phyloP scores from a whole-genome alignment of 2,797 vertebrate genomes.

The Sebastolobus altivelis region DNA sequence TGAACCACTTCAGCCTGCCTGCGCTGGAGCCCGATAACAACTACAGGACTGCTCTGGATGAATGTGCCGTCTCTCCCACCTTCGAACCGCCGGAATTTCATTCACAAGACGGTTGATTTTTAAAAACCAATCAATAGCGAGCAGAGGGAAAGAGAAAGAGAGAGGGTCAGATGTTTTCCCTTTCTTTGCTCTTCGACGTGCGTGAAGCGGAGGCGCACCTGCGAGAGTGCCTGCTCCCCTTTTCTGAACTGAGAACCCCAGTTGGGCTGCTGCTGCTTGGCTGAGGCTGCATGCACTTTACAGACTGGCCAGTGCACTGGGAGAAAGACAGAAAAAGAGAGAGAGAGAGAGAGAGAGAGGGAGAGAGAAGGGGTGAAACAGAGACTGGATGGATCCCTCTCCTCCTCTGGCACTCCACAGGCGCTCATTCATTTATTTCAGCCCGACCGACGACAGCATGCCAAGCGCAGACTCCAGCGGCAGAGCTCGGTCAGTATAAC shows the following conservation, averaged over 20 bases:
- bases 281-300: constrained; percentile 52
- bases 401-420: constrained; percentile 70
- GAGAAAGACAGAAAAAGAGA: constrained; percentile 15
- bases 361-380: constrained; percentile 13
- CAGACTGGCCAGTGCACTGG: constrained; percentile 52
- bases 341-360: neutral
- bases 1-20: constrained; percentile 63
- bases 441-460: constrained; percentile 66
- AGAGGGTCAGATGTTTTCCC: constrained; percentile 28
- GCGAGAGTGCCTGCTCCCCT: constrained; percentile 40
- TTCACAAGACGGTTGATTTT: constrained; percentile 46
- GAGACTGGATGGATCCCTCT: constrained; percentile 60
- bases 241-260: constrained; percentile 34
- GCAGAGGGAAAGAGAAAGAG: neutral
- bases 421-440: constrained; percentile 71
- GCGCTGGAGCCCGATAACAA: constrained; percentile 52
- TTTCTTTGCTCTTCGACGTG: constrained; percentile 24
- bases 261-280: constrained; percentile 41
- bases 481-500: constrained; percentile 62
- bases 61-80: constrained; percentile 46
- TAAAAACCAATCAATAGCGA: constrained; percentile 25
- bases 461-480: constrained; percentile 63
- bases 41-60: constrained; percentile 52
- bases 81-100: constrained; percentile 31
- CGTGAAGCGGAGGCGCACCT: constrained; percentile 54